These are phyloP conservation scores for Microdon myrmicae DNA, from an alignment of 2,888 invertebrate species.

Conservation along the genomic window DNA sequence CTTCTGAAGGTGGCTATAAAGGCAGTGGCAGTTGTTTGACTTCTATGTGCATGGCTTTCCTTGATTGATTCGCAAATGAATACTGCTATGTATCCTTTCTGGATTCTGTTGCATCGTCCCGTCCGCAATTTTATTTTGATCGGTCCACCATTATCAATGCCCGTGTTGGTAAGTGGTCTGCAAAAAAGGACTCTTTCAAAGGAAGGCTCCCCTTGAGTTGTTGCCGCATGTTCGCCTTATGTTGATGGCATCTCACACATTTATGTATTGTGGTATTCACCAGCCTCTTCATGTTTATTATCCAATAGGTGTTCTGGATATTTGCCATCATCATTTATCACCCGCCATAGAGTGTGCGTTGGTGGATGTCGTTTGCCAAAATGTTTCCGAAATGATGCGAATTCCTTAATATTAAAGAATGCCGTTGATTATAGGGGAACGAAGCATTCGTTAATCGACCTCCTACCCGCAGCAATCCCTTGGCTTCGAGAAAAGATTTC, in stretches of 20 bases:
- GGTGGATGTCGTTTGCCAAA: too few species aligned
- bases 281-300: constrained; percentile 1
- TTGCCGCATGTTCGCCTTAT: constrained; percentile 14
- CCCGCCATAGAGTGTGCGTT: too few species aligned
- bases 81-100: constrained; percentile 7
- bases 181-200: constrained; percentile 15
- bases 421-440: too few species aligned
- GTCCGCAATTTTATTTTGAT: constrained; percentile 1
- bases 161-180: constrained; percentile 24
- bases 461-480: too few species aligned
- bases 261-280: constrained; percentile 2
- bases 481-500: too few species aligned
- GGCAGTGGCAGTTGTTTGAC: constrained; percentile 6
- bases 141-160: constrained; percentile 19
- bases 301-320: too few species aligned
- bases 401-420: too few species aligned
- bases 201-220: constrained; percentile 23
- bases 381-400: too few species aligned
- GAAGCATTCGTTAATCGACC: too few species aligned
- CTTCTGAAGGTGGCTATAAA: too few species aligned
- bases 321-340: too few species aligned
- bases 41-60: constrained; percentile 17
- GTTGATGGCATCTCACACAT: constrained; percentile 8
- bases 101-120: neutral
- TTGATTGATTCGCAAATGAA: constrained; percentile 26